These are phyloP conservation scores for Rhynchotus rufescens DNA, from an alignment of 2,797 vertebrate species.

Conservation along the genomic window DNA sequence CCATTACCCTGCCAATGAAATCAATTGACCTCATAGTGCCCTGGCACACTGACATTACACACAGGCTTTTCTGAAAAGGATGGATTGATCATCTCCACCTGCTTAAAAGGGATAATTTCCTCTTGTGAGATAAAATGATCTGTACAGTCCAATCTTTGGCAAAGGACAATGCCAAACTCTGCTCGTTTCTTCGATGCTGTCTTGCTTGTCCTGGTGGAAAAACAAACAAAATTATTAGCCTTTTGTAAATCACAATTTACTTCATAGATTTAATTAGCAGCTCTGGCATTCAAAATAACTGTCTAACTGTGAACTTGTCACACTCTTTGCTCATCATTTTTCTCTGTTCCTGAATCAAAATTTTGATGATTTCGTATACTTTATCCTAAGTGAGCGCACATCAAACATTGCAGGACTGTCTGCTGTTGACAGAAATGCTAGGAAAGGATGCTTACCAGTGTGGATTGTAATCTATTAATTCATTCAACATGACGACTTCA, in stretches of 20 bases:
- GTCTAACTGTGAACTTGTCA: neutral
- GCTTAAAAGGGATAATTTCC: neutral
- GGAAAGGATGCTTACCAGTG: neutral
- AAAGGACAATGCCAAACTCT: neutral
- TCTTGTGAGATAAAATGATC: neutral
- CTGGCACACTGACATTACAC: neutral
- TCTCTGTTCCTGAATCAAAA: neutral
- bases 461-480: neutral
- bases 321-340: neutral
- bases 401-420: neutral
- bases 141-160: neutral
- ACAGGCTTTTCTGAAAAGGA: neutral
- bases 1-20: neutral
- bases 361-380: fast-evolving
- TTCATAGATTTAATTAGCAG: neutral
- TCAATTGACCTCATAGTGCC: neutral
- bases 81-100: neutral
- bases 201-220: neutral
- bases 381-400: neutral
- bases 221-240: neutral
- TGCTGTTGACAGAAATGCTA: neutral
- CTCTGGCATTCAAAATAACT: neutral
- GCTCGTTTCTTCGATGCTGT: neutral
- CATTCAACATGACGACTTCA: neutral
- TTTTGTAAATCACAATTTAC: neutral